These are phyloP conservation scores for Ophiothrix spiculata DNA, from an alignment of 35 echinoderm and acorn worm species.

Conservation along the genomic window DNA sequence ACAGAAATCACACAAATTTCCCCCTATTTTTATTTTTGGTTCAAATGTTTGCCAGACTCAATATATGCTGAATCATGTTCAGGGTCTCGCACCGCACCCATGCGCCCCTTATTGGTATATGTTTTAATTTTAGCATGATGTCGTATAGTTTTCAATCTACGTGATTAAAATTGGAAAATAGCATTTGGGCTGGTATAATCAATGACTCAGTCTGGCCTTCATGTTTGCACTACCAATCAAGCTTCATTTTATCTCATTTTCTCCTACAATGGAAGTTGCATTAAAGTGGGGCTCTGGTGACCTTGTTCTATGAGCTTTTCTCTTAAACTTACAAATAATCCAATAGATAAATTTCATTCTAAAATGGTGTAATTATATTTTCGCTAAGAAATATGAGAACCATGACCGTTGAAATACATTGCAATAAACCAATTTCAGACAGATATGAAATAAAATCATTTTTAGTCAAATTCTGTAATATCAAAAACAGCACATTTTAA, in stretches of 20 bases:
- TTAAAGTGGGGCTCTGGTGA: background rate
- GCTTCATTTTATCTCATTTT: background rate
- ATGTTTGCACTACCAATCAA: background rate
- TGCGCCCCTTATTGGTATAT: background rate
- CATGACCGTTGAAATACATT: too few species aligned
- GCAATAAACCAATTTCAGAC: too few species aligned
- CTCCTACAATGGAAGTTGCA: background rate
- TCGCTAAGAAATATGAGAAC: too few species aligned
- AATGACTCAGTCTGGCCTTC: background rate
- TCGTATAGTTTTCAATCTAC: constrained; percentile 3
- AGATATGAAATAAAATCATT: too few species aligned
- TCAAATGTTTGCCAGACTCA: constrained; percentile 4
- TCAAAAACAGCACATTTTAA: too few species aligned
- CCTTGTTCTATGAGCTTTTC: too few species aligned
- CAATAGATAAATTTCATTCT: background rate
- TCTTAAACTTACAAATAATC: background rate
- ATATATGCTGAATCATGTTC: constrained; percentile 10
- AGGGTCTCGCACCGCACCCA: background rate
- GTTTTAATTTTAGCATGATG: too few species aligned
- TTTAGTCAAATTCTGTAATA: too few species aligned
- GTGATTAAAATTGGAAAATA: constrained; percentile 6
- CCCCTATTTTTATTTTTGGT: too few species aligned
- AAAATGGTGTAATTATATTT: background rate
- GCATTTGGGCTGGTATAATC: background rate
- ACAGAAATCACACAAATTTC: too few species aligned